A percentile compares a stretch with the other conserved stretches of the same genome.
Conservation (phyloP, 2,888 invertebrate genomes). For the Cartodere bifasciata region DNA sequence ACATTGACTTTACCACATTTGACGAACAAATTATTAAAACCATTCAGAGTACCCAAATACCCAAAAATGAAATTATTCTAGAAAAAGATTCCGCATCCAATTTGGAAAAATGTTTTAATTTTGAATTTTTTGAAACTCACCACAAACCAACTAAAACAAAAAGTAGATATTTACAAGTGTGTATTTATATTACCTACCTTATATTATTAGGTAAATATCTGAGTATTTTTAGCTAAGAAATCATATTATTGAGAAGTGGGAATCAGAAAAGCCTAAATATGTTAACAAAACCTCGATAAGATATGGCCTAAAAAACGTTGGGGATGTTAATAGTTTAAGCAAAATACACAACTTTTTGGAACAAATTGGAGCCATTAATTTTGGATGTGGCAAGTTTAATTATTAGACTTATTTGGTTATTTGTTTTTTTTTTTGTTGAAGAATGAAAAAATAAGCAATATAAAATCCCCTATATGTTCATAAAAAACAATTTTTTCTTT, state of each 20-base stretch:
- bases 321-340: slow-evolving; percentile 49
- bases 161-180: slow-evolving; percentile 33
- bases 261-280: slow-evolving; percentile 39
- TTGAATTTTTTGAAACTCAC: slow-evolving; percentile 40
- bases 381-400: slow-evolving; percentile 41
- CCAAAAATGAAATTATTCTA: slow-evolving; percentile 34
- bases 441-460: too few species aligned
- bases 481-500: too few species aligned
- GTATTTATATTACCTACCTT: slow-evolving; percentile 1
- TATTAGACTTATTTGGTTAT: slow-evolving; percentile 1
- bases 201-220: too few species aligned
- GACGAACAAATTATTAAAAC: slow-evolving; percentile 20
- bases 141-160: slow-evolving; percentile 27
- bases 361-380: slow-evolving; percentile 50
- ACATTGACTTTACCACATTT: too few species aligned
- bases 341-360: slow-evolving; percentile 47
- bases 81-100: slow-evolving; percentile 34
- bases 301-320: slow-evolving; percentile 44
- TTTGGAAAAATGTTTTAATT: slow-evolving; percentile 41
- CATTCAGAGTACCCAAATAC: slow-evolving; percentile 33
- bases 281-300: slow-evolving; percentile 45
- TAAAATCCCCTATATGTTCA: too few species aligned
- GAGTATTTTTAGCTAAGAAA: slow-evolving; percentile 38
- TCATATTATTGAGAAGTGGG: slow-evolving; percentile 44
- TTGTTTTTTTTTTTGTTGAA: neutral